Percentiles rank a stretch among this genome's conserved stretches.
These are phyloP conservation scores for Spialia ferax DNA, from an alignment of 2,888 invertebrate genomes.

Conservation along the genomic window DNA sequence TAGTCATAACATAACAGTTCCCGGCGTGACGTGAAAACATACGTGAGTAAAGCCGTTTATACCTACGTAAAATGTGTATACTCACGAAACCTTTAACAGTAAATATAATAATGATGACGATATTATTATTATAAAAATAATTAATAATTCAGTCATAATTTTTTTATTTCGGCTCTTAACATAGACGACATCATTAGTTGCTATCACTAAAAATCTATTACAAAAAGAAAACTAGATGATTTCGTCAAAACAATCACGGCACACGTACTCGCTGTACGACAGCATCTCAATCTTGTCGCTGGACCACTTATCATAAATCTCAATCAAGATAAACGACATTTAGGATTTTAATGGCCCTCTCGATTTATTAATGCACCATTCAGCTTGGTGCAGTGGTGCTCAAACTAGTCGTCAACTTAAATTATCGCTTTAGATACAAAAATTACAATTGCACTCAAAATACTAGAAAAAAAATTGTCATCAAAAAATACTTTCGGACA, in stretches of 20 bases:
- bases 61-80: too few species aligned
- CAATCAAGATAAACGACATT: slow-evolving; percentile 81
- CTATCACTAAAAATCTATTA: not conserved
- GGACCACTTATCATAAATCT: slow-evolving; percentile 80
- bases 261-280: slow-evolving; percentile 42
- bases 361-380: slow-evolving; percentile 76
- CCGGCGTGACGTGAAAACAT: too few species aligned
- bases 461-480: not conserved
- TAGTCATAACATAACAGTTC: too few species aligned
- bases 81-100: too few species aligned
- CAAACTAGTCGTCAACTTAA: not conserved
- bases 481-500: too few species aligned
- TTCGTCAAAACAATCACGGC: slow-evolving; percentile 42
- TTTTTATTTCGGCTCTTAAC: too few species aligned
- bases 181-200: too few species aligned
- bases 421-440: not conserved
- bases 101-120: too few species aligned
- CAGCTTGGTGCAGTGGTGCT: slow-evolving; percentile 50
- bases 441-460: not conserved
- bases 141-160: too few species aligned
- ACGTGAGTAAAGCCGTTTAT: too few species aligned
- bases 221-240: not conserved
- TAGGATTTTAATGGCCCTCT: slow-evolving; percentile 77
- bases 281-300: slow-evolving; percentile 74
- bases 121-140: too few species aligned